These are phyloP conservation scores for Diplodus puntazzo DNA, from an alignment of 2,797 vertebrate species.

Conservation along the genomic window DNA sequence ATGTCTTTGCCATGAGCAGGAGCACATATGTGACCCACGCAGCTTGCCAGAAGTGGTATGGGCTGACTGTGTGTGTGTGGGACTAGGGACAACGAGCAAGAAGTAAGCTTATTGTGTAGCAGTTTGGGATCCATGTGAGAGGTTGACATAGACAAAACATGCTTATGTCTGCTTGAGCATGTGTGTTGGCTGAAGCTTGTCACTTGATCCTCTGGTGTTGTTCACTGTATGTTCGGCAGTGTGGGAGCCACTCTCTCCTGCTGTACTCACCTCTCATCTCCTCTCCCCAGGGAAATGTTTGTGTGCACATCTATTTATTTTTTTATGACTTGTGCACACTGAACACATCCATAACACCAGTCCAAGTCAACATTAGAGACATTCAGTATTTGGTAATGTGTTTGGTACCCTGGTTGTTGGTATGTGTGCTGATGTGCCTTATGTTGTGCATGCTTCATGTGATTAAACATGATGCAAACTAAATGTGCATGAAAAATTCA, in stretches of 20 bases:
- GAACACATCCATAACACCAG: neutral
- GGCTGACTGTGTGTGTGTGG: neutral
- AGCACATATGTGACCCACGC: slow-evolving; percentile 53
- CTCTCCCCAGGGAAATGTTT: slow-evolving; percentile 41
- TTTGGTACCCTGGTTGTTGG: slow-evolving; percentile 9
- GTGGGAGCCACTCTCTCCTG: slow-evolving; percentile 59
- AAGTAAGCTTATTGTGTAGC: neutral
- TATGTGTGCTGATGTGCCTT: neutral
- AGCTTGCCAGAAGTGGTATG: slow-evolving; percentile 36
- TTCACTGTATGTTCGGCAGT: slow-evolving; percentile 49
- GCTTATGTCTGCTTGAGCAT: slow-evolving; percentile 13
- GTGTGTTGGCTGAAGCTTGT: slow-evolving; percentile 57
- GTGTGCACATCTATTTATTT: neutral
- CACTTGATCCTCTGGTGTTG: slow-evolving; percentile 66
- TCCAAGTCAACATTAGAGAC: neutral
- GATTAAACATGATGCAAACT: neutral
- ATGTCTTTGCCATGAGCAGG: slow-evolving; percentile 2
- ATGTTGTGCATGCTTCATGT: slow-evolving; percentile 11
- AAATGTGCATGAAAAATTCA: slow-evolving; percentile 24
- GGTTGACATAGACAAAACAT: neutral
- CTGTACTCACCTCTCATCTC: slow-evolving; percentile 58
- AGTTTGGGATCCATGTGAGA: slow-evolving; percentile 14
- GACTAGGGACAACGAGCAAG: no score
- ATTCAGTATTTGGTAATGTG: slow-evolving; percentile 5
- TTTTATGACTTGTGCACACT: slow-evolving; percentile 12